These are phyloP conservation scores for Hipparchia semele DNA, from an alignment of 2,888 invertebrate species.

Conservation along the genomic window DNA sequence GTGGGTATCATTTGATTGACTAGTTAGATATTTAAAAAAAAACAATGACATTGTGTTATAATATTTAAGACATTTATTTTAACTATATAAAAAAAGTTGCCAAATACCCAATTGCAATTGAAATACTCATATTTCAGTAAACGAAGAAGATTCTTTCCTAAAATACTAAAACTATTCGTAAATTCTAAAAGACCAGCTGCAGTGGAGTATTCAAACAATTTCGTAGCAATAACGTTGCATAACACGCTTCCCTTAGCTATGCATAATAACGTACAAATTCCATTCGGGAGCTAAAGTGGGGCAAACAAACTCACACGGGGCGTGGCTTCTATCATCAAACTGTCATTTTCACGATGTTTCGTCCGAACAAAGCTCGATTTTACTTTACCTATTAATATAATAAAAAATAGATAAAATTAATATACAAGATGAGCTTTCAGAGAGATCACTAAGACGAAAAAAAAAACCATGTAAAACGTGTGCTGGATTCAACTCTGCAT, in stretches of 20 bases:
- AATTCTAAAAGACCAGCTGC: background rate
- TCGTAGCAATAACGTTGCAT: conserved; percentile 6
- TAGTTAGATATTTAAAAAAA: no score
- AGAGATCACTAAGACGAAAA: background rate
- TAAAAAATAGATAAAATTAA: no score
- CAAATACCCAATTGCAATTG: no score
- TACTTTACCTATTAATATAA: background rate
- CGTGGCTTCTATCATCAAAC: conserved; percentile 39
- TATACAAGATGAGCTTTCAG: background rate
- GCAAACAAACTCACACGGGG: conserved; percentile 36
- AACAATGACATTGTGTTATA: no score
- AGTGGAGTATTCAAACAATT: conserved; percentile 3
- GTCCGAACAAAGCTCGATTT: background rate
- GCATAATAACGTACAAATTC: conserved; percentile 13
- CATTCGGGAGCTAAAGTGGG: conserved; percentile 31
- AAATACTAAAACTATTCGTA: no score
- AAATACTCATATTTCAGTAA: no score
- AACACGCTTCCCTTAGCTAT: conserved; percentile 3
- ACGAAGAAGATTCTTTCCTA: no score
- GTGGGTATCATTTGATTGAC: no score
- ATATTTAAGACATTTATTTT: no score
- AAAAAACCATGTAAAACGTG: no score
- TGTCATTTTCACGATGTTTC: conserved; percentile 33
- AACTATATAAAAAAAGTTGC: no score
- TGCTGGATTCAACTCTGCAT: background rate